A percentile compares a stretch with the other conserved stretches of the same genome.
phyloP scores from a whole-genome alignment of 2,888 invertebrate species.

The Cantharis rufa region DNA sequence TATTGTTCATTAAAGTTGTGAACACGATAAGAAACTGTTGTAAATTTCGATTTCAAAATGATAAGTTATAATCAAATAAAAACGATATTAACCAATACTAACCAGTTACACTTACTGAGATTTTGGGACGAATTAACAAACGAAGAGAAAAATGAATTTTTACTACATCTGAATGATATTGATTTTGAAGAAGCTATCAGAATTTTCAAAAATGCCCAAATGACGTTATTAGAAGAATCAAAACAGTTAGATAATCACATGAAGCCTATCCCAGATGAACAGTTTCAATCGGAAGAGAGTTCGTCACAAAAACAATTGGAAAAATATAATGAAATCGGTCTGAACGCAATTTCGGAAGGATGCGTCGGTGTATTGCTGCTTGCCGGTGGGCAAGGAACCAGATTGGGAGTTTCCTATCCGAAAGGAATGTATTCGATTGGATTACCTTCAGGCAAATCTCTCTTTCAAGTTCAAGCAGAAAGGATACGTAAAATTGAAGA shows the following conservation, averaged over 20 bases:
- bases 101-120: slow-evolving; percentile 36
- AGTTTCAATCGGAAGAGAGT: slow-evolving; percentile 75
- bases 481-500: slow-evolving; percentile 78
- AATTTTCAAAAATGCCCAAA: slow-evolving; percentile 42
- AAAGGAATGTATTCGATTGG: slow-evolving; percentile 97
- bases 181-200: slow-evolving; percentile 43
- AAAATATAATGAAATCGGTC: slow-evolving; percentile 72
- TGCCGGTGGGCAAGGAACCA: slow-evolving; percentile 97
- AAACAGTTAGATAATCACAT: slow-evolving; percentile 79
- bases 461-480: slow-evolving; percentile 95
- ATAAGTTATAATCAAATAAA: not conserved
- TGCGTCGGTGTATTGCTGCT: slow-evolving; percentile 87
- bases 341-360: slow-evolving; percentile 61
- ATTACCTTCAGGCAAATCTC: slow-evolving; percentile 83
- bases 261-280: slow-evolving; percentile 79
- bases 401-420: slow-evolving; percentile 91
- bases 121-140: slow-evolving; percentile 34
- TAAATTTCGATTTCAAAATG: not conserved
- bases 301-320: slow-evolving; percentile 65
- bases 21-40: not conserved
- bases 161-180: slow-evolving; percentile 33
- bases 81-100: not conserved
- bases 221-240: slow-evolving; percentile 60
- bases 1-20: not conserved
- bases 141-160: slow-evolving; percentile 22